phyloP scores from a whole-genome alignment of 2,888 invertebrate genomes.

The Polydrusus cervinus region DNA sequence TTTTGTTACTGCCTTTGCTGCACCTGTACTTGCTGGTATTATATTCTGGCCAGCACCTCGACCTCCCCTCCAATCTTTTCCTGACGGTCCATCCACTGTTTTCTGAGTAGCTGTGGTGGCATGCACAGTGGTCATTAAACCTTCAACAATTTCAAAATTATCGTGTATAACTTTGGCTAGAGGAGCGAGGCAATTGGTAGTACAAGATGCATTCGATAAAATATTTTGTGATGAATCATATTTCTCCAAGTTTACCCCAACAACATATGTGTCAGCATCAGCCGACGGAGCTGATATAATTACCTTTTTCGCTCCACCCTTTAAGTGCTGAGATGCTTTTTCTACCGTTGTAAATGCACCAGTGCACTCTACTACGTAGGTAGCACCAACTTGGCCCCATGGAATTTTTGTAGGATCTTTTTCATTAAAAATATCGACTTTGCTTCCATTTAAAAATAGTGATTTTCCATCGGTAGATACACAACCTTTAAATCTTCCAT shows the following conservation, averaged over 20 bases:
- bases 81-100: conserved; percentile 82
- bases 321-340: conserved; percentile 74
- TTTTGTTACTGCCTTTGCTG: conserved; percentile 87
- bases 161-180: conserved; percentile 86
- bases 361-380: conserved; percentile 83
- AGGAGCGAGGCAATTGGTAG: conserved; percentile 89
- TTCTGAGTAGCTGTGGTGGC: conserved; percentile 96
- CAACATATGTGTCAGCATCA: conserved; percentile 84
- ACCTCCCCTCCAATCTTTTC: conserved; percentile 79
- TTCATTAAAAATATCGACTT: conserved; percentile 90
- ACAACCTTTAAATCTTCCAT: conserved; percentile 93
- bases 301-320: conserved; percentile 68
- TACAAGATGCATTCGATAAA: conserved; percentile 86
- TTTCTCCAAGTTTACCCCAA: conserved; percentile 80
- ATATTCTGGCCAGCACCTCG: conserved; percentile 83
- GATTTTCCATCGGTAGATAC: conserved; percentile 84
- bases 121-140: conserved; percentile 97
- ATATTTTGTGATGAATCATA: conserved; percentile 78
- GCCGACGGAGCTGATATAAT: conserved; percentile 78
- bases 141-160: conserved; percentile 80
- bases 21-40: conserved; percentile 84
- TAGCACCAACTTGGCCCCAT: conserved; percentile 78
- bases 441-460: conserved; percentile 89
- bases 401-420: conserved; percentile 84
- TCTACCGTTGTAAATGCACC: conserved; percentile 83